phyloP scores from a whole-genome alignment of 2,113 vertebrate genomes.

The Podiceps cristatus region DNA sequence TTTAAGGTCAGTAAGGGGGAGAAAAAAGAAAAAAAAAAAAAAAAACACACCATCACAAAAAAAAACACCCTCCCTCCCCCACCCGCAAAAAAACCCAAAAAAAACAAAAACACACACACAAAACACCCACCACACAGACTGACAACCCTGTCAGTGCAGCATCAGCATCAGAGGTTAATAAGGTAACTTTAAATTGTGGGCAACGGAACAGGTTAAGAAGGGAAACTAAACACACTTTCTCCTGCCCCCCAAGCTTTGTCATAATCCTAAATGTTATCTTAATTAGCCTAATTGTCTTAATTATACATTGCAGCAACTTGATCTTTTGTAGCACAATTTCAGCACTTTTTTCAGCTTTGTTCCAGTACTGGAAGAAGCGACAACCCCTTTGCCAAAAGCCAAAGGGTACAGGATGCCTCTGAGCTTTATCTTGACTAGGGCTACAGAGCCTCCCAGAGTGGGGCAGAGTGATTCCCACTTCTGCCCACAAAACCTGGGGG shows the following conservation, averaged over 20 bases:
- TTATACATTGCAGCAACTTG: slow-evolving; percentile 19
- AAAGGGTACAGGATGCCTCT: neutral
- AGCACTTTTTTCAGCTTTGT: neutral
- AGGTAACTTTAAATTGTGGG: neutral
- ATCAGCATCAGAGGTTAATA: neutral
- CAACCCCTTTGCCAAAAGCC: neutral
- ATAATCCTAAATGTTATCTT: slow-evolving; percentile 55
- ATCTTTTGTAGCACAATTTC: neutral
- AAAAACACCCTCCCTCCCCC: no score
- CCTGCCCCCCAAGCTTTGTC: neutral
- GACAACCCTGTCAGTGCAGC: neutral
- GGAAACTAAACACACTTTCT: neutral
- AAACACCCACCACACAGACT: neutral
- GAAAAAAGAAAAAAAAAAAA: fast-evolving
- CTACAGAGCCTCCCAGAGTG: fast-evolving
- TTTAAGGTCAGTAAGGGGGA: neutral
- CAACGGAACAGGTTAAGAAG: neutral
- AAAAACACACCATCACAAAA: no score
- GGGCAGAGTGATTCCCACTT: neutral
- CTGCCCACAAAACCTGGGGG: neutral
- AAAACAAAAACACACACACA: no score
- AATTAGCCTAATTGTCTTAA: slow-evolving; percentile 55
- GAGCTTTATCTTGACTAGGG: neutral
- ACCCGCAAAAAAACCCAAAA: no score
- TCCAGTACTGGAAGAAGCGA: neutral